phyloP scores from a whole-genome alignment of 1,140 invertebrate species.

The Scaptomyza pallida region DNA sequence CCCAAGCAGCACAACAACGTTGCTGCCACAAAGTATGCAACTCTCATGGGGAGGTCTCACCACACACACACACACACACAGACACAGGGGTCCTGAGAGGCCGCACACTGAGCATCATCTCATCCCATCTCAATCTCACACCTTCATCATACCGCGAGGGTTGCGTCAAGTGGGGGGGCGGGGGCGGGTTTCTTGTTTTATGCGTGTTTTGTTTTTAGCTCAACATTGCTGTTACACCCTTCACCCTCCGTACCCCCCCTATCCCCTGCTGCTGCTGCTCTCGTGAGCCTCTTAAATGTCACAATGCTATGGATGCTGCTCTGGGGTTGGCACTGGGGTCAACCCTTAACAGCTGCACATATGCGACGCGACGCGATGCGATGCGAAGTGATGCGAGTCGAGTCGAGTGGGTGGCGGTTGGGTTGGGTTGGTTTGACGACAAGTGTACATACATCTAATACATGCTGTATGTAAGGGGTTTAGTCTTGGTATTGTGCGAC shows the following conservation, averaged over 20 bases:
- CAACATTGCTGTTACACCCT: slow-evolving; percentile 38
- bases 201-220: slow-evolving; percentile 76
- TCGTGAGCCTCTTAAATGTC: slow-evolving; percentile 78
- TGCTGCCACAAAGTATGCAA: slow-evolving; percentile 69
- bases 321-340: slow-evolving; percentile 62
- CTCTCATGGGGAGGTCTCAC: slow-evolving; percentile 37
- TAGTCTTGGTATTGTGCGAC: slow-evolving; percentile 16
- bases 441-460: slow-evolving; percentile 8
- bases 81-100: slow-evolving; percentile 53
- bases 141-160: slow-evolving; percentile 64
- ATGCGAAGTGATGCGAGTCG: too few relatives aligned
- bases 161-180: slow-evolving; percentile 38
- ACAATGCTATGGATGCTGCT: slow-evolving; percentile 65
- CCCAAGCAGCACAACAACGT: slow-evolving; percentile 34
- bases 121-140: too few relatives aligned
- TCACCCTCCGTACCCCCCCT: slow-evolving; percentile 3
- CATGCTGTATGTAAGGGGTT: slow-evolving; percentile 21
- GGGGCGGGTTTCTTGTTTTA: slow-evolving; percentile 33
- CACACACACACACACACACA: slow-evolving; percentile 47
- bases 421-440: background rate
- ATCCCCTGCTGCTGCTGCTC: slow-evolving; percentile 42
- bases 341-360: slow-evolving; percentile 20
- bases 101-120: slow-evolving; percentile 23
- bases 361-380: too few relatives aligned
- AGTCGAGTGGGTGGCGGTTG: slow-evolving; percentile 19